Conservation (phyloP, 1,140 invertebrate genomes). For the Daktulosphaira vitifoliae region DNA sequence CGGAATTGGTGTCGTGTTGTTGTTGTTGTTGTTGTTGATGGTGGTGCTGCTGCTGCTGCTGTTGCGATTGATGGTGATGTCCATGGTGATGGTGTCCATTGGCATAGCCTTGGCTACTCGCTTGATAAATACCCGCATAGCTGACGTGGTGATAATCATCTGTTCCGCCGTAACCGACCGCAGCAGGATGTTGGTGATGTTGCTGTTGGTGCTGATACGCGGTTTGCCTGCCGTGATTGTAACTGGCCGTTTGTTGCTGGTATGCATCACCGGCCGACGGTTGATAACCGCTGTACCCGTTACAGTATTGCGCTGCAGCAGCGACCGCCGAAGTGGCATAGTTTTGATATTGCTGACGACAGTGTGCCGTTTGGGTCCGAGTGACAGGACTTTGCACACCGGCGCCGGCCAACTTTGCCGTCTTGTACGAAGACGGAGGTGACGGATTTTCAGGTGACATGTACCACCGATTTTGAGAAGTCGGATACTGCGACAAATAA, state of each 20-base stretch:
- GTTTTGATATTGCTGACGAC: constrained; percentile 39
- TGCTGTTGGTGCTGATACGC: no score
- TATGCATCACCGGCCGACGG: background rate
- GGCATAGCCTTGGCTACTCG: constrained; percentile 42
- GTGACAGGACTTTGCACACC: constrained; percentile 41
- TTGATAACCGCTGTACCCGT: constrained; percentile 28
- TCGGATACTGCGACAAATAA: constrained; percentile 11
- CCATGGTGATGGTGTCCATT: constrained; percentile 42
- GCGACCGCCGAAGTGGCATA: constrained; percentile 34
- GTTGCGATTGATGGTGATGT: constrained; percentile 34
- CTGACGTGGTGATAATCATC: constrained; percentile 40
- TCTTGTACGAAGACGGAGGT: constrained; percentile 12
- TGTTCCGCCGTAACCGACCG: constrained; percentile 38
- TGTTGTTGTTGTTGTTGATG: constrained; percentile 27
- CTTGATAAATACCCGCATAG: constrained; percentile 15
- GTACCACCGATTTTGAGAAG: background rate
- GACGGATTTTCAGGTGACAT: constrained; percentile 14
- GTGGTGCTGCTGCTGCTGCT: constrained; percentile 42
- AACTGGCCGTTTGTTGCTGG: constrained; percentile 28
- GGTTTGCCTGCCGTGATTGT: no score
- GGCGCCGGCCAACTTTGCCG: constrained; percentile 15
- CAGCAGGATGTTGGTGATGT: constrained; percentile 31
- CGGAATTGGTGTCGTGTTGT: constrained; percentile 20
- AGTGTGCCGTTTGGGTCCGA: constrained; percentile 35
- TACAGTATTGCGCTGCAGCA: constrained; percentile 20